Evolutionary conservation across 1,140 invertebrate species (phyloP), one percentile per base, ranked within the genome.

Genomic region (Lepeophtheirus salmonis): DNA sequence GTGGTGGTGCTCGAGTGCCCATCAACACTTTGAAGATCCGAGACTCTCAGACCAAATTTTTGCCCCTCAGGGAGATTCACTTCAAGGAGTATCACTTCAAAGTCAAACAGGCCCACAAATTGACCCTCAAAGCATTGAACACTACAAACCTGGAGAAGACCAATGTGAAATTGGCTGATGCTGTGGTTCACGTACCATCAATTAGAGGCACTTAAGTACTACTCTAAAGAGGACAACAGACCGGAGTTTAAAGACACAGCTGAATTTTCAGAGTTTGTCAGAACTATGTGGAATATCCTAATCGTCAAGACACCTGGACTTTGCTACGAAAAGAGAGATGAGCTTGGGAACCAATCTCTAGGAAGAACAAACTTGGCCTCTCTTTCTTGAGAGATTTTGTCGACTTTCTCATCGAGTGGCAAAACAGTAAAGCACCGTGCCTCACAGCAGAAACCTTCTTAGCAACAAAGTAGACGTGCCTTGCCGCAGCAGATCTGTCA

Each of bases 111-210:
- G 52, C 52, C 23, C 52, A 54, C 52, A 54, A 54, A 17, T 24
- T 54, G 18, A 21, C 17, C 2, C 18, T 21, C 23, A 54, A 54
- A 54, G 52, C 23, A 2, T 13, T 54, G 23, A 54, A 54, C 3
- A 14, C 52, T 21, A 54, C 16, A 3, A 54, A 20, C 2, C 20
- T 54, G 3, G 52, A 54, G 52, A 3, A 24, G 23, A 54, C 52
- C 52, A 54, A 54, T 54, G 22, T 54, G 2, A 54, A 54, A 54
- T 20, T 54, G 23, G 52, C 52, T 21, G 52, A 54, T 54, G 23
- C 18, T 54, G 18, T 54, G 52, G n/a, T 54, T 17, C 52, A 54
- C 13, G 52, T 16, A 23, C 21, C 52, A 3, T 21, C 30, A 6
- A n/a, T n/a, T 41, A 10, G 30, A n/a, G n/a, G 30, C 30, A 41